Base-by-base conservation (phyloP, 1,140 invertebrate genomes). In the Euschistus heros region DNA sequence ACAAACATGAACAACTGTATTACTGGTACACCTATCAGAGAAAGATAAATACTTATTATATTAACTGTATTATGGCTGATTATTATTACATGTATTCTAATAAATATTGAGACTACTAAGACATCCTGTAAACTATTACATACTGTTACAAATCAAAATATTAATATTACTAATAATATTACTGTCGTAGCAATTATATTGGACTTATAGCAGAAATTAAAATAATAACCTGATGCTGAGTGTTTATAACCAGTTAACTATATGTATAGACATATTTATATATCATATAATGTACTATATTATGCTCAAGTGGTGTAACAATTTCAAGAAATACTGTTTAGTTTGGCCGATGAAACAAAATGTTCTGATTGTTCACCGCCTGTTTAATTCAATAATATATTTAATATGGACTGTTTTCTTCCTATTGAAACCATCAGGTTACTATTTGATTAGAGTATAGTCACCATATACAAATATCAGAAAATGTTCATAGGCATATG, bases 91-190 rank as follows among this genome's bases (percentile, higher is more conserved):
- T 68, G 64, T 55, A 63, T 42, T 63, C 67, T 68, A 70, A 64
- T 66, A 64, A 70, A 68, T 70, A 67, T 70, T 67, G 64, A 68
- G 50, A 67, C 69, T 70, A 70, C 68, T 68, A 68, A 70, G 64
- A 70, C 67, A 70, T 70, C 66, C 66, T 70, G 67, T 68, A 70
- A 70, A 70, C 69, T 70, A 70, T 66, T 70, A 62, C 60, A 67
- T 70, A 70, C 66, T 67, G 61, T 65, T 65, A 64, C 64, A 70
- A 70, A 68, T 68, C 66, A 69, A 69, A 68, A 68, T 65, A 61
- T 69, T 66, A 63, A 67, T 62, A 67, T 66, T 68, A 69, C 65
- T 68, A 66, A 69, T 69, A 68, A 54, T 44, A 62, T 68, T 68
- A 68, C 66, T 69, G 68, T 67, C 66, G 54, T 66, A 69, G 64